Percentiles rank a stretch among this genome's conserved stretches.
phyloP scores from a whole-genome alignment of 2,888 invertebrate species.

The Morinoia aosen region DNA sequence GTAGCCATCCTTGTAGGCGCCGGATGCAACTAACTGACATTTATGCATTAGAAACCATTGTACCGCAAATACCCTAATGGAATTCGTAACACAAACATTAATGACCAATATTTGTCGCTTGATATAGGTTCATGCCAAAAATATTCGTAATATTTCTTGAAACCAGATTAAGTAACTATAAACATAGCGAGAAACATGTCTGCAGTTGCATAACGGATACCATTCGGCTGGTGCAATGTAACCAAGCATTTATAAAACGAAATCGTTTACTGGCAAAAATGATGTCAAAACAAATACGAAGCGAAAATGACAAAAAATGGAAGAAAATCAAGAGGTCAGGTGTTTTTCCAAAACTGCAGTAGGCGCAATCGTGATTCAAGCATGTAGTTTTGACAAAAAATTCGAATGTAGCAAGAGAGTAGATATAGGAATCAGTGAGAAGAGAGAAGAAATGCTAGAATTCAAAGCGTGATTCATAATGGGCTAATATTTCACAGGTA shows the following conservation, averaged over 20 bases:
- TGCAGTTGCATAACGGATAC: not conserved
- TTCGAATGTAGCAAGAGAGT: not conserved
- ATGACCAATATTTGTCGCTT: not conserved
- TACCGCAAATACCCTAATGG: not conserved
- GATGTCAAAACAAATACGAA: not conserved
- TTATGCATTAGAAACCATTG: not conserved
- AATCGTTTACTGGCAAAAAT: not conserved
- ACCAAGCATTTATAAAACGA: not conserved
- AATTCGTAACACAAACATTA: not conserved
- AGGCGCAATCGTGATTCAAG: not conserved
- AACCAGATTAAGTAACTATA: not conserved
- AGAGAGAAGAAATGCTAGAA: conserved; percentile 15
- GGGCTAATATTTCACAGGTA: not conserved
- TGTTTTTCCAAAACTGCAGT: not conserved
- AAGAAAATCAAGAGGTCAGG: not conserved
- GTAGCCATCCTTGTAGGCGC: not conserved
- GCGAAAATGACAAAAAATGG: not conserved
- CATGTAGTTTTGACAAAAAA: not conserved
- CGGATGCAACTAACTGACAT: not conserved
- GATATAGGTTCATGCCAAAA: not conserved
- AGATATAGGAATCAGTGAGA: not conserved
- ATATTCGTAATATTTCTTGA: not conserved
- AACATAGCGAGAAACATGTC: not conserved
- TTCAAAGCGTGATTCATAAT: conserved; percentile 38
- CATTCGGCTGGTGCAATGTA: not conserved